Conservation (phyloP, 1,140 invertebrate genomes). For the Eupeodes corollae region DNA sequence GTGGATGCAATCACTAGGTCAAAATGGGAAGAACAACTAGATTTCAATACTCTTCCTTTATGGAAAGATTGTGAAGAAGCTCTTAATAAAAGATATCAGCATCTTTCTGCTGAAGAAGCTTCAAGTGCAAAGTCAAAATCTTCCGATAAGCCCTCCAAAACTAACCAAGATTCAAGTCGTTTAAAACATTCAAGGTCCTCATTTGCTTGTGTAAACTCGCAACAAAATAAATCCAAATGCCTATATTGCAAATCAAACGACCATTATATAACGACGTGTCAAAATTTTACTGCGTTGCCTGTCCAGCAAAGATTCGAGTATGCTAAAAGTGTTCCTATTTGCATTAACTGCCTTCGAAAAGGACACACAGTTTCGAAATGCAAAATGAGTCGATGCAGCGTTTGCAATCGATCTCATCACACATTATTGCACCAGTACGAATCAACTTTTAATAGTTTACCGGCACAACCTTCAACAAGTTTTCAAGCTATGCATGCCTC, state of each 20-base stretch:
- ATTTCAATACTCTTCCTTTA: conserved; percentile 2
- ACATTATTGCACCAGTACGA: neutral
- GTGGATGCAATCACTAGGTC: conserved; percentile 5
- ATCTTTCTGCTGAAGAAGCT: conserved; percentile 5
- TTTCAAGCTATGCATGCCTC: neutral
- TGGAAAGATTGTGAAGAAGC: conserved; percentile 3
- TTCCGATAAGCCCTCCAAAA: neutral
- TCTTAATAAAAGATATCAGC: conserved; percentile 5
- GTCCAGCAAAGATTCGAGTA: conserved; percentile 3
- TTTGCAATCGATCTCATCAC: conserved; percentile 2
- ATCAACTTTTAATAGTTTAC: neutral
- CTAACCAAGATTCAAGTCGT: neutral
- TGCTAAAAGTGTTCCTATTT: neutral
- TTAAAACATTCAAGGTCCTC: neutral
- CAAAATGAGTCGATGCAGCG: neutral
- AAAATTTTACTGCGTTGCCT: neutral
- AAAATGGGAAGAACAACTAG: conserved; percentile 6
- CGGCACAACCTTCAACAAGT: neutral
- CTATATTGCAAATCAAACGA: conserved; percentile 2
- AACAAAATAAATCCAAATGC: neutral
- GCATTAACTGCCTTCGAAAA: conserved; percentile 4
- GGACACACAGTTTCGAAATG: conserved; percentile 3
- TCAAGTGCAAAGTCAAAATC: neutral
- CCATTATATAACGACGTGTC: neutral
- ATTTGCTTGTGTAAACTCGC: neutral